Evolutionary conservation across 2,113 vertebrate species (phyloP).

Genomic region (Pseudorectes ferrugineus): DNA sequence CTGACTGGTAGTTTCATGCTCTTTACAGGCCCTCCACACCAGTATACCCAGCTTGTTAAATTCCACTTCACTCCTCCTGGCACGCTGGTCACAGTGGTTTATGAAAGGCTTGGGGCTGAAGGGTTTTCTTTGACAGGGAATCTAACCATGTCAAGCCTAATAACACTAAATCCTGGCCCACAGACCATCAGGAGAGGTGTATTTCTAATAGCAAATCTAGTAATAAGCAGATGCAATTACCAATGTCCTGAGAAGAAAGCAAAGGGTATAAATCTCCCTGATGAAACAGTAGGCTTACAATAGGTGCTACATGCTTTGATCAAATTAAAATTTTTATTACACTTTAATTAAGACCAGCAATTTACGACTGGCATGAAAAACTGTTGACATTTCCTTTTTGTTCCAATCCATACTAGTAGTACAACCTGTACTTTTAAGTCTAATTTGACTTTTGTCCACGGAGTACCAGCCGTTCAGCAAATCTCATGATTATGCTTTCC

Average conservation of each 20-base stretch:
- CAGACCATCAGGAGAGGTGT: not conserved
- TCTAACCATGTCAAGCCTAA: not conserved
- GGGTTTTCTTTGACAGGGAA: not conserved
- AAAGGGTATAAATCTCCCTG: not conserved
- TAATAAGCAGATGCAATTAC: not conserved
- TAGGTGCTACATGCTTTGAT: not conserved
- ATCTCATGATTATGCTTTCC: not conserved
- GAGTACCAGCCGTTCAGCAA: not conserved
- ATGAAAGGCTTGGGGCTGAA: not conserved
- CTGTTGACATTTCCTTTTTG: not conserved
- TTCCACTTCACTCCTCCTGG: not conserved
- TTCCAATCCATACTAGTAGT: not conserved
- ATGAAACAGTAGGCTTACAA: not conserved
- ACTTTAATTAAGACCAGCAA: conserved; percentile 19
- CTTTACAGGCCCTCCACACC: not conserved
- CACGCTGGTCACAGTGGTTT: not conserved
- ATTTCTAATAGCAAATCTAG: not conserved
- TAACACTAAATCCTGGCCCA: not conserved
- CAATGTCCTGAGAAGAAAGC: not conserved
- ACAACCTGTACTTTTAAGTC: not conserved
- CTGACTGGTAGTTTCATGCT: not conserved
- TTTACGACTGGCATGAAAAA: not conserved
- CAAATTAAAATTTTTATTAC: conserved; percentile 33
- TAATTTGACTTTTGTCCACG: not conserved
- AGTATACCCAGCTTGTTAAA: not conserved